Percentiles rank a stretch among this genome's conserved stretches.
phyloP scores from a whole-genome alignment of 2,888 invertebrate species.

The Peribatodes rhomboidaria region DNA sequence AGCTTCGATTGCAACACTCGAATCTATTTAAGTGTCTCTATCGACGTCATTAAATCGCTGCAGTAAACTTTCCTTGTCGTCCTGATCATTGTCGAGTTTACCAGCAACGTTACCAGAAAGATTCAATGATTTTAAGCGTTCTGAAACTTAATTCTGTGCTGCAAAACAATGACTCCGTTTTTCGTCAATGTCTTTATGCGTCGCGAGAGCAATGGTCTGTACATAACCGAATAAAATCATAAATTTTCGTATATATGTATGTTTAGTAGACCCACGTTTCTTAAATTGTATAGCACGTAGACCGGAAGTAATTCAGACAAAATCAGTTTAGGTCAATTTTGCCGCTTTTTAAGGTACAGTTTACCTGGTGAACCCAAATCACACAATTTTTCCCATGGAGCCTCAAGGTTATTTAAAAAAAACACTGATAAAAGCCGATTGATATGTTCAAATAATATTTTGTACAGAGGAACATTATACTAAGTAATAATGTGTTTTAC shows the following conservation, averaged over 20 bases:
- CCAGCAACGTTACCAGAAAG: not conserved
- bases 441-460: no score
- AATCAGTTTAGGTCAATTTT: no score
- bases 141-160: not conserved
- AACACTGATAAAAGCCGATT: no score
- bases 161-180: not conserved
- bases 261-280: not conserved
- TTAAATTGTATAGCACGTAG: no score
- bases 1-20: conserved; percentile 1
- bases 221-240: not conserved
- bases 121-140: not conserved
- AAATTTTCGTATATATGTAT: not conserved
- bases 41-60: not conserved
- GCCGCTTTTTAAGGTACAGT: no score
- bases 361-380: no score
- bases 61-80: not conserved
- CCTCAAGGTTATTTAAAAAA: no score
- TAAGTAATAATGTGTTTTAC: no score
- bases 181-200: not conserved
- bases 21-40: not conserved
- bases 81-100: not conserved
- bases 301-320: no score
- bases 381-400: no score
- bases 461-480: no score
- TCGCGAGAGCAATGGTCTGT: not conserved